phyloP scores from a whole-genome alignment of 2,888 invertebrate genomes.

The Dolomedes plantarius region DNA sequence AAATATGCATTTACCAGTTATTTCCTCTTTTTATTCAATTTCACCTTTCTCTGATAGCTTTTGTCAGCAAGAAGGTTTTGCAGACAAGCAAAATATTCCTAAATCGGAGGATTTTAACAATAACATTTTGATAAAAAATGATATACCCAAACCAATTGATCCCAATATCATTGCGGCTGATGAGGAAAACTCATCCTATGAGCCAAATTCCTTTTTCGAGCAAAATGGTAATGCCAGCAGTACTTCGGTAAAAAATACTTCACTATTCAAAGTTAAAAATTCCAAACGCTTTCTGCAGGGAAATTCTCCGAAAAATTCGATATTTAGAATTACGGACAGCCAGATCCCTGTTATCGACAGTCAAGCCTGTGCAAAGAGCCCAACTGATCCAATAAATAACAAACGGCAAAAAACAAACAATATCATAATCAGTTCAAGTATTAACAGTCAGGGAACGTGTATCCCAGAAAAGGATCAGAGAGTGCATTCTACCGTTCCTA shows the following conservation, averaged over 20 bases:
- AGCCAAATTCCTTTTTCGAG: too few relatives aligned
- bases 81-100: too few relatives aligned
- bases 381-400: background rate
- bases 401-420: background rate
- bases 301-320: background rate
- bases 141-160: too few relatives aligned
- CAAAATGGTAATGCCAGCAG: too few relatives aligned
- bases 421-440: background rate
- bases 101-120: too few relatives aligned
- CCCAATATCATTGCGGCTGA: too few relatives aligned
- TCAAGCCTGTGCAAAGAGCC: background rate
- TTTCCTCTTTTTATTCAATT: background rate
- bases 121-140: too few relatives aligned
- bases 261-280: background rate
- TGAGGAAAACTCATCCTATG: too few relatives aligned
- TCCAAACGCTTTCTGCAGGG: background rate
- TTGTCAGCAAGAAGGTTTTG: too few relatives aligned
- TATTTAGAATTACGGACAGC: background rate
- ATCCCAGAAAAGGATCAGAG: too few relatives aligned
- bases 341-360: background rate
- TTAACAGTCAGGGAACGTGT: too few relatives aligned
- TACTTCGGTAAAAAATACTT: background rate
- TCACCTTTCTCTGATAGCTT: background rate
- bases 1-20: background rate
- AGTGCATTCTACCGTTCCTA: too few relatives aligned